These are phyloP conservation scores for Papilio protenor DNA, from an alignment of 2,888 invertebrate genomes.

Conservation along the genomic window DNA sequence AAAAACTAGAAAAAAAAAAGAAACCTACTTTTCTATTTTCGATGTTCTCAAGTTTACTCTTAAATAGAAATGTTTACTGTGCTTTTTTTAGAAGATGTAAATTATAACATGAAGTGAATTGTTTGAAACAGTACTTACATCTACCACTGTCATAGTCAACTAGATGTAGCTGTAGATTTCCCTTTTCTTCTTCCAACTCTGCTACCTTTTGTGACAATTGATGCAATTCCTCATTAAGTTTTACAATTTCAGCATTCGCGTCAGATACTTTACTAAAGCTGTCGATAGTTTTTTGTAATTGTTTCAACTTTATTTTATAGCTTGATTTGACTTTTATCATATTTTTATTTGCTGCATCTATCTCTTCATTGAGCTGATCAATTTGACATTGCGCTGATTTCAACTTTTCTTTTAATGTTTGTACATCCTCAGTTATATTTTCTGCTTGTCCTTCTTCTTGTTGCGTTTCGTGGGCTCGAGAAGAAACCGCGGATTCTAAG, in stretches of 20 bases:
- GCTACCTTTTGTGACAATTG: slow-evolving; percentile 90
- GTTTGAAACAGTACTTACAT: slow-evolving; percentile 74
- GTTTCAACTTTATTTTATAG: slow-evolving; percentile 89
- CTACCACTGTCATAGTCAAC: slow-evolving; percentile 91
- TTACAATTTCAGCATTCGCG: slow-evolving; percentile 87
- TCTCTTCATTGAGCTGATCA: slow-evolving; percentile 86
- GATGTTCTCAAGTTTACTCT: too few species aligned
- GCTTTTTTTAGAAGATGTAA: slow-evolving; percentile 12
- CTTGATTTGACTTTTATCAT: slow-evolving; percentile 90
- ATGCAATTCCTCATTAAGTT: slow-evolving; percentile 85
- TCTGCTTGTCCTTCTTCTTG: slow-evolving; percentile 45
- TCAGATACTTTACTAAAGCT: slow-evolving; percentile 87
- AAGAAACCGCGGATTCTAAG: neutral
- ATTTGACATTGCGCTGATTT: slow-evolving; percentile 75
- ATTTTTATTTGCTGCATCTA: slow-evolving; percentile 90
- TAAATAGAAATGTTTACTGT: neutral
- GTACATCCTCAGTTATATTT: slow-evolving; percentile 47
- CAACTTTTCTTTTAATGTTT: slow-evolving; percentile 74
- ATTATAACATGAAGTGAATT: neutral
- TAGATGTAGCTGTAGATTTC: slow-evolving; percentile 93
- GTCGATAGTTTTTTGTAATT: slow-evolving; percentile 89
- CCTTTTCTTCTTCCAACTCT: slow-evolving; percentile 95
- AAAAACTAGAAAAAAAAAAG: neutral
- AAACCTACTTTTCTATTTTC: neutral
- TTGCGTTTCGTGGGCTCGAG: neutral